Evolutionary conservation across 2,113 vertebrate species (phyloP).

Genomic region (Galeopterus variegatus): DNA sequence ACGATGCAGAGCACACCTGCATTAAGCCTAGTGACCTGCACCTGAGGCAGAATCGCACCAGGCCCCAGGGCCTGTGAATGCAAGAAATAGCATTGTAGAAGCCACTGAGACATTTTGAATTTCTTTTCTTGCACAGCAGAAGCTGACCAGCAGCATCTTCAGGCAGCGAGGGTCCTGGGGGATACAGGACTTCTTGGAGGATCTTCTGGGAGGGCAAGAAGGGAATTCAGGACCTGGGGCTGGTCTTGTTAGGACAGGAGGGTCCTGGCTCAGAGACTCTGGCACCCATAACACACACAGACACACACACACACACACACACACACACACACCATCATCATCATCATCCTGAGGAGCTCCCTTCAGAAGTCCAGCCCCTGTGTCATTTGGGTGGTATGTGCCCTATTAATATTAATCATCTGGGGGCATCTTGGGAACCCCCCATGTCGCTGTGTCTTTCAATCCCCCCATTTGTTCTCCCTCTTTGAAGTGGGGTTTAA

Average conservation of each 20-base stretch:
- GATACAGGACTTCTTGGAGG: not conserved
- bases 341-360: not conserved
- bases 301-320: not conserved
- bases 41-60: not conserved
- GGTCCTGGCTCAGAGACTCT: not conserved
- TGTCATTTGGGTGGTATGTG: not conserved
- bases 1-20: not conserved
- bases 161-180: not conserved
- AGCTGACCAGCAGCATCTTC: not conserved
- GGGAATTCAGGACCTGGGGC: not conserved
- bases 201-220: not conserved
- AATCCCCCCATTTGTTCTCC: conserved; percentile 25
- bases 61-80: not conserved
- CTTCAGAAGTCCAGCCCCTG: not conserved
- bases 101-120: not conserved
- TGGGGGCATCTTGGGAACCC: not conserved
- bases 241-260: not conserved
- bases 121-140: not conserved
- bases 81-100: not conserved
- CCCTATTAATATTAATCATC: conserved; percentile 30
- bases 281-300: not conserved
- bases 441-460: not conserved
- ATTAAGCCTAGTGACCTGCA: fast-evolving
- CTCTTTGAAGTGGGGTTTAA: conserved; percentile 65
- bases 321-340: not conserved